Conservation (phyloP, 2,888 invertebrate genomes). For the Acanthoscelides obtectus region DNA sequence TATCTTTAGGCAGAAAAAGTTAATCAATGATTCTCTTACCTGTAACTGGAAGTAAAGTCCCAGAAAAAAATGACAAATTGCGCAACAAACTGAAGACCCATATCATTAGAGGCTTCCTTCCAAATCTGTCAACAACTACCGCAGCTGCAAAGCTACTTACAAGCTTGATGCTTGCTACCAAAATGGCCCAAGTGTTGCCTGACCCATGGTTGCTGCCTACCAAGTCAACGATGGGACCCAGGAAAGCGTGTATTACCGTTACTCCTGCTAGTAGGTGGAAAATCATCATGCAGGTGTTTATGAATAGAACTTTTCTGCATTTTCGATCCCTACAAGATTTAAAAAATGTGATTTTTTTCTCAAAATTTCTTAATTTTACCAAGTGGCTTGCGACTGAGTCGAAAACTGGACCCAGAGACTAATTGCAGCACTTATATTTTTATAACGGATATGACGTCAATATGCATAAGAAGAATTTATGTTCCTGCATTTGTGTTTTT, state of each 20-base stretch:
- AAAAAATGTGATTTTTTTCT: too few relatives aligned
- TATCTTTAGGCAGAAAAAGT: too few relatives aligned
- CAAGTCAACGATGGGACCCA: not conserved
- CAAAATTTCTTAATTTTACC: too few relatives aligned
- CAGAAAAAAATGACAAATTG: slow-evolving; percentile 5
- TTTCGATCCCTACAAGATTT: too few relatives aligned
- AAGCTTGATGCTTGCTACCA: not conserved
- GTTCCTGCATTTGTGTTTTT: too few relatives aligned
- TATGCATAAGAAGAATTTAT: too few relatives aligned
- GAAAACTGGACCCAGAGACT: too few relatives aligned
- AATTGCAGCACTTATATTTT: too few relatives aligned
- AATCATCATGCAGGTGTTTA: not conserved
- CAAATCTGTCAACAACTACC: slow-evolving; percentile 5
- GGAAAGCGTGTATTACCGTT: not conserved
- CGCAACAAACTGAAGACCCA: too few relatives aligned
- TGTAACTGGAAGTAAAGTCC: slow-evolving; percentile 5
- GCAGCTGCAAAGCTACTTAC: slow-evolving; percentile 3
- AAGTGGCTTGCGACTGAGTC: too few relatives aligned
- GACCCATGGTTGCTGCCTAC: not conserved
- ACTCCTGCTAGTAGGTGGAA: not conserved
- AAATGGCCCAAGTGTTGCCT: not conserved
- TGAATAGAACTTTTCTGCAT: not conserved
- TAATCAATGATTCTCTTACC: too few relatives aligned
- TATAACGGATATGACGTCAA: too few relatives aligned
- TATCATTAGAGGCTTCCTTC: slow-evolving; percentile 8